phyloP scores from a whole-genome alignment of 2,888 invertebrate genomes.

The Amorpha juglandis region DNA sequence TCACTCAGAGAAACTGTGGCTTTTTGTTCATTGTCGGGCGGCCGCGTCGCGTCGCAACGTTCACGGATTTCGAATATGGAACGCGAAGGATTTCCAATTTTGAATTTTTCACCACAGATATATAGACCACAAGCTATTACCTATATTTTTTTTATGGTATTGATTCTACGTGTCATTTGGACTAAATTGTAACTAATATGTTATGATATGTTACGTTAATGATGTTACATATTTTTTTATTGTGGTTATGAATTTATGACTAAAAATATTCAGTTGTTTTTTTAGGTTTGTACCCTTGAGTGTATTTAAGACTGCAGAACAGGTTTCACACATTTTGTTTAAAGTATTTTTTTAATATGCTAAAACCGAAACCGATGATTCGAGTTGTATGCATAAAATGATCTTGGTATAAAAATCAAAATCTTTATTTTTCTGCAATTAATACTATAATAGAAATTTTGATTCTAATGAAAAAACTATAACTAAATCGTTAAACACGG shows the following conservation, averaged over 20 bases:
- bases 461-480: neutral
- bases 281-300: too few relatives aligned
- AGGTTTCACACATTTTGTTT: neutral
- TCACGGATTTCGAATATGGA: slow-evolving; percentile 62
- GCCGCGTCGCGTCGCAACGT: slow-evolving; percentile 44
- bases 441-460: neutral
- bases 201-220: too few relatives aligned
- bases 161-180: too few relatives aligned
- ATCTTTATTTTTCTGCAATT: slow-evolving; percentile 4
- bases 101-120: neutral
- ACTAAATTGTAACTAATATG: too few relatives aligned
- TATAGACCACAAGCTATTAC: neutral
- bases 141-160: neutral
- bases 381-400: neutral
- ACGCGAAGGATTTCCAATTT: slow-evolving; percentile 48
- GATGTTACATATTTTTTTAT: too few relatives aligned
- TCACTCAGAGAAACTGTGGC: slow-evolving; percentile 80
- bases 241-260: neutral
- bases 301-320: neutral
- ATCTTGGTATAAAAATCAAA: neutral
- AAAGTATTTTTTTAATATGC: neutral
- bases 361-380: neutral
- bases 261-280: too few relatives aligned
- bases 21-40: slow-evolving; percentile 74
- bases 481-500: neutral